Base-by-base conservation (phyloP, 23 tunicate genomes). In the Ciona savignyi region DNA sequence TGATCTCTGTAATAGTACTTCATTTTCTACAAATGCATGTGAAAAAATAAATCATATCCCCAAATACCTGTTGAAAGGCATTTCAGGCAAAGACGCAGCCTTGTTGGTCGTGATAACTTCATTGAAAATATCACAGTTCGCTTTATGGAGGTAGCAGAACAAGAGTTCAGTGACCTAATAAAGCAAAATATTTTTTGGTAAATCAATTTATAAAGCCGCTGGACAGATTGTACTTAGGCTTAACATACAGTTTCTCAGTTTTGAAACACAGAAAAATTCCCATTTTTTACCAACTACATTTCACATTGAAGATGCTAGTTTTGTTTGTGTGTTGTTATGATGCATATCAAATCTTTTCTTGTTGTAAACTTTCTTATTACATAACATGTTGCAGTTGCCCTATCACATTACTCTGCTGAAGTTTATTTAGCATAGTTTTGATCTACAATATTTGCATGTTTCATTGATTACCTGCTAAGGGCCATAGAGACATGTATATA, bases 61-160 rank as follows among this genome's bases (percentile, higher is more conserved):
- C 33, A 22, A 34, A 25, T 63, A 63, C 67, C 67, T 63, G 67
- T 63, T 25, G 28, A 9, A 63, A 4, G 67, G 26, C 4, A 25
- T 9, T 4, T 63, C 22, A 22, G 67, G 26, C 26, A 63, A 25
- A 11, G 15, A 4, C 6, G 26, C 22, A 11, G 22, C 67, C 15
- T 22, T 63, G 4, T 63, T 65, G 0, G 72, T 65, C 1, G 72
- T 25, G 19, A 71, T 26, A 65, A 4, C 26, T 67, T 81, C 68
- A 28, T 30, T 51, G 24, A 81, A 77, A 20, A 88, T 29, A 6
- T 49, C 3, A 65, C 96, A 88, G 65, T 77, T 71, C 2, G 87
- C 66, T 30, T 77, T 88, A 80, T 81, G 67, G 21, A 81, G 66
- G 35, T 72, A 88, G 64, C 96, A 88, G 51, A 61, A 88, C 62